Evolutionary conservation across 1,140 invertebrate species (phyloP).

Genomic region (Scaptomyza montana): DNA sequence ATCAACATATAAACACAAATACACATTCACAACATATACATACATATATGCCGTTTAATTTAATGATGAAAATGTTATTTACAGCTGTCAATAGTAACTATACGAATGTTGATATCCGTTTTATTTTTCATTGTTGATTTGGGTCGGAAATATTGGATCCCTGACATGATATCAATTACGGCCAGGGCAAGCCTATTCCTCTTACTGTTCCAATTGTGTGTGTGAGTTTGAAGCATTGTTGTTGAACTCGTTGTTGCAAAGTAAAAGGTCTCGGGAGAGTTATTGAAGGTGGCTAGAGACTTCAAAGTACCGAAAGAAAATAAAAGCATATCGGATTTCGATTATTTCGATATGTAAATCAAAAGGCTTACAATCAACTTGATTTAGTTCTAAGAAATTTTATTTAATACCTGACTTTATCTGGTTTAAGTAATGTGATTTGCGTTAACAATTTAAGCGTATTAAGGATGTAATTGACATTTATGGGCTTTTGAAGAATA

Average conservation of each 20-base stretch:
- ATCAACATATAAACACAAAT: conserved; percentile 15
- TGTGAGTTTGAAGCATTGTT: conserved; percentile 15
- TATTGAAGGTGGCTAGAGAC: conserved; percentile 18
- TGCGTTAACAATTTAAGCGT: not conserved
- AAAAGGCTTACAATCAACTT: conserved; percentile 4
- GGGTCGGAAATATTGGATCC: conserved; percentile 4
- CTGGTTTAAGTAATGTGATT: not conserved
- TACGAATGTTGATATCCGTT: conserved; percentile 17
- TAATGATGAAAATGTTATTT: conserved; percentile 80
- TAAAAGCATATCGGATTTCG: conserved; percentile 26
- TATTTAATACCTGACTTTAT: not conserved
- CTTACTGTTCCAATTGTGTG: conserved; percentile 53
- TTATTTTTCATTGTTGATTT: conserved; percentile 30
- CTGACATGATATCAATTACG: conserved; percentile 71
- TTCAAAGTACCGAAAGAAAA: conserved; percentile 21
- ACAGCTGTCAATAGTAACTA: conserved; percentile 60
- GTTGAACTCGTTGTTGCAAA: conserved; percentile 31
- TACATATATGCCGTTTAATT: conserved; percentile 45
- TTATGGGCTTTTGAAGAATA: not conserved
- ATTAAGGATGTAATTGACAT: not conserved
- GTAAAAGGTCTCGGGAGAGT: conserved; percentile 39
- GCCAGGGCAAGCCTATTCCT: conserved; percentile 67
- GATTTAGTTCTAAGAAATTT: not conserved
- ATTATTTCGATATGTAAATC: conserved; percentile 25
- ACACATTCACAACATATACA: conserved; percentile 15